Base-by-base conservation (phyloP, 1,140 invertebrate species). In the Batillaria attramentaria region DNA sequence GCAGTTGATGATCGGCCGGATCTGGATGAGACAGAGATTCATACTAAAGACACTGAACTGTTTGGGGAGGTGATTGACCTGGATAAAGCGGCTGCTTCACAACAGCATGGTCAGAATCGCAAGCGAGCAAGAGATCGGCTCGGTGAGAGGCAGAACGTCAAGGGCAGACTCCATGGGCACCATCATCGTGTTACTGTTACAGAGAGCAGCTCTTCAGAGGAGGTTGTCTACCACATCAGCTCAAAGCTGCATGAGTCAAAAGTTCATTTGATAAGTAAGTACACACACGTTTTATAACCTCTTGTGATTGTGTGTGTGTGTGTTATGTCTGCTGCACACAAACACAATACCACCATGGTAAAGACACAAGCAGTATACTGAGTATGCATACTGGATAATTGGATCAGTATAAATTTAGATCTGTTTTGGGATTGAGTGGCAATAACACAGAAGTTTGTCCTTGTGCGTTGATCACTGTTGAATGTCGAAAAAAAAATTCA, bases 231-330 rank as follows among this genome's bases (percentile, higher is more conserved):
- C 37, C 84, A 81, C 42, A 85, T 89, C 65, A 80, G 78, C n/a
- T 65, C 79, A 20, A 57, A 65, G 68, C 72, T 89, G 20, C 65
- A 83, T 66, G 87, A 89, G 72, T 79, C 82, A 31, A 88, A 88
- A 78, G 66, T 83, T n/a, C 82, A 86, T 43, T 60, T 89, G 18
- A 84, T 88, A 41, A 83, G 87, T 87, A 85, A 84, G 82, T 83
- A 73, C 8, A 41, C 37, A 35, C 28, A n/a, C n/a, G n/a, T n/a
- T n/a, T n/a, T n/a, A n/a, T n/a, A n/a, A n/a, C n/a, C n/a, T n/a
- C n/a, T n/a, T n/a, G n/a, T n/a, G n/a, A n/a, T n/a, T n/a, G n/a
- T n/a, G n/a, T n/a, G n/a, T n/a, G n/a, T n/a, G n/a, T n/a, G n/a
- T n/a, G n/a, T n/a, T n/a, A n/a, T n/a, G n/a, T n/a, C n/a, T n/a